These are phyloP conservation scores for Lasioglossum marginatum DNA, from an alignment of 2,888 invertebrate species.

Conservation along the genomic window DNA sequence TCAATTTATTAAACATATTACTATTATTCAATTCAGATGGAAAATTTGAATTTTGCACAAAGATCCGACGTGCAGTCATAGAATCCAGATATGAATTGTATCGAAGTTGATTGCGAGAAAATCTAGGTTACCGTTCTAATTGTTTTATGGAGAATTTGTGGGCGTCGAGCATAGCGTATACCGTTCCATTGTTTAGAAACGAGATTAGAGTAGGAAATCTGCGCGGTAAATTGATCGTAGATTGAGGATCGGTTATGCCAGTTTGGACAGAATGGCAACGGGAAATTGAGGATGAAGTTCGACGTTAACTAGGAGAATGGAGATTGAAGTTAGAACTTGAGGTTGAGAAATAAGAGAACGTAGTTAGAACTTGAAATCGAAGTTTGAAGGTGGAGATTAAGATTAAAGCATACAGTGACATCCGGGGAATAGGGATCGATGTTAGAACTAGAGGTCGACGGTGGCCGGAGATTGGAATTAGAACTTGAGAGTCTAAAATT, in stretches of 20 bases:
- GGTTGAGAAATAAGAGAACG: slow-evolving; percentile 3
- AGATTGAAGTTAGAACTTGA: slow-evolving; percentile 1
- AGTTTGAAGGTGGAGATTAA: slow-evolving; percentile 4
- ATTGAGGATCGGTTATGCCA: slow-evolving; percentile 1
- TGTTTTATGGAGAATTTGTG: neutral
- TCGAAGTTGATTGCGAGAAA: neutral
- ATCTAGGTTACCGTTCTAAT: neutral
- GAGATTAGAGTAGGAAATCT: slow-evolving; percentile 1
- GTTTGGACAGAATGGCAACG: slow-evolving; percentile 5
- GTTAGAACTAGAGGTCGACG: neutral
- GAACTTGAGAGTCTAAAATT: neutral
- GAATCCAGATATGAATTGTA: neutral
- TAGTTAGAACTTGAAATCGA: slow-evolving; percentile 11
- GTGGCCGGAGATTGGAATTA: neutral
- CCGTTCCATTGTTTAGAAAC: neutral
- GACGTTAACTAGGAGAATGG: slow-evolving; percentile 5
- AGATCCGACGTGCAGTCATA: neutral
- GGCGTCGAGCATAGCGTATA: neutral
- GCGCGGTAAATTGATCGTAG: neutral
- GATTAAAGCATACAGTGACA: neutral
- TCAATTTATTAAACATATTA: too few relatives aligned
- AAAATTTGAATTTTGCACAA: neutral
- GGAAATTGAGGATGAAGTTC: slow-evolving; percentile 3
- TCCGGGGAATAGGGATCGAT: neutral
- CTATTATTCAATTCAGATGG: neutral